Conservation (phyloP, 2,113 vertebrate species). For the Taxidea taxus region DNA sequence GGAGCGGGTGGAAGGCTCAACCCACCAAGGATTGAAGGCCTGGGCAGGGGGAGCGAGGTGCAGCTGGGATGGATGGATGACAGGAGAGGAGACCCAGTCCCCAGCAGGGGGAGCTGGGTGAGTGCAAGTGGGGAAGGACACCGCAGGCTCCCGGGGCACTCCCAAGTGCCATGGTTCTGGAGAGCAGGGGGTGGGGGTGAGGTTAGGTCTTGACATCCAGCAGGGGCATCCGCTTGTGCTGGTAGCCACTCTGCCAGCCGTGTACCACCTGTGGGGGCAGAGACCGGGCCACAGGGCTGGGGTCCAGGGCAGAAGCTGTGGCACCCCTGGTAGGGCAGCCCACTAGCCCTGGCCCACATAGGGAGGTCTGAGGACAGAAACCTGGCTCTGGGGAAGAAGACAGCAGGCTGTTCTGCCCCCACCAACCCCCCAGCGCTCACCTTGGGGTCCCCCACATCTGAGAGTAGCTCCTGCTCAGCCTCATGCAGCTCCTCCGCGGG, state of each 20-base stretch:
- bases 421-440: slow-evolving; percentile 68
- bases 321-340: background rate
- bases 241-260: slow-evolving; percentile 87
- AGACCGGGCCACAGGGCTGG: rapidly evolving
- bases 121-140: background rate
- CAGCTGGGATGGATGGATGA: too few species aligned
- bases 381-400: background rate
- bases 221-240: slow-evolving; percentile 85
- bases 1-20: background rate
- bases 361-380: too few species aligned
- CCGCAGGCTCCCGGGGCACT: background rate
- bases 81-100: background rate
- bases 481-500: slow-evolving; percentile 94
- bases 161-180: background rate
- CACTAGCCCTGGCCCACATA: rapidly evolving
- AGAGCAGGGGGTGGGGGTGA: rapidly evolving
- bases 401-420: rapidly evolving
- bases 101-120: background rate
- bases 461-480: slow-evolving; percentile 92
- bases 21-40: background rate
- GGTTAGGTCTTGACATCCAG: slow-evolving; percentile 83
- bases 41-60: background rate
- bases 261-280: slow-evolving; percentile 84
- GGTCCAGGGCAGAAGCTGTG: background rate
- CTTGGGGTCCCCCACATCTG: slow-evolving; percentile 90